These are phyloP conservation scores for Cotesia glomerata DNA, from an alignment of 1,140 invertebrate genomes.

Conservation along the genomic window DNA sequence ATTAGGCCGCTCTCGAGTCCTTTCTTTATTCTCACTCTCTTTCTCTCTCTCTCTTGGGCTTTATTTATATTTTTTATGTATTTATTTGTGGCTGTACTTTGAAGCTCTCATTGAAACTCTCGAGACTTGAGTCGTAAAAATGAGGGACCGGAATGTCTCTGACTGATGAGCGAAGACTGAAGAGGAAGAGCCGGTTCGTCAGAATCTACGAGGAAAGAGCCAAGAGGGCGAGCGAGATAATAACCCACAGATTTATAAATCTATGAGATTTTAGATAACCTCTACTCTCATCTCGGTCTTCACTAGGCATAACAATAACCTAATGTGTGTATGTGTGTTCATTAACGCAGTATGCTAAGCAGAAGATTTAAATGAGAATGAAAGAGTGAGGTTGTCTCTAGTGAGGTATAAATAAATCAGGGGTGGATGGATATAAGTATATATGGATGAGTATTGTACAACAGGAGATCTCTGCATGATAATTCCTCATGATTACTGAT, in stretches of 20 bases:
- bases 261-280: conserved; percentile 53
- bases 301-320: no score
- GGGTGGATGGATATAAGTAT: not conserved
- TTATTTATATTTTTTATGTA: conserved; percentile 19
- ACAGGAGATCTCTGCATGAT: conserved; percentile 56
- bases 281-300: conserved; percentile 32
- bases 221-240: not conserved
- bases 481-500: conserved; percentile 47
- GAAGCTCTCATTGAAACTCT: no score
- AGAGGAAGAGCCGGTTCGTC: no score
- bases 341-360: conserved; percentile 30
- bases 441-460: conserved; percentile 4
- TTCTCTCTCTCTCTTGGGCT: not conserved
- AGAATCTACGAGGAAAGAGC: not conserved
- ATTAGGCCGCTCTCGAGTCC: conserved; percentile 41
- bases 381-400: no score
- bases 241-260: not conserved
- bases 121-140: not conserved
- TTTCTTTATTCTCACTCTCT: conserved; percentile 13
- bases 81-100: no score
- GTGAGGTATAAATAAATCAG: conserved; percentile 44
- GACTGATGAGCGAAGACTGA: conserved; percentile 1
- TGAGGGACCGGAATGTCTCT: no score
- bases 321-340: conserved; percentile 35
- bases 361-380: conserved; percentile 35